Evolutionary conservation across 2,888 invertebrate species (phyloP), one percentile per base, ranked within the genome.

Genomic region (Monochamus alternatus): DNA sequence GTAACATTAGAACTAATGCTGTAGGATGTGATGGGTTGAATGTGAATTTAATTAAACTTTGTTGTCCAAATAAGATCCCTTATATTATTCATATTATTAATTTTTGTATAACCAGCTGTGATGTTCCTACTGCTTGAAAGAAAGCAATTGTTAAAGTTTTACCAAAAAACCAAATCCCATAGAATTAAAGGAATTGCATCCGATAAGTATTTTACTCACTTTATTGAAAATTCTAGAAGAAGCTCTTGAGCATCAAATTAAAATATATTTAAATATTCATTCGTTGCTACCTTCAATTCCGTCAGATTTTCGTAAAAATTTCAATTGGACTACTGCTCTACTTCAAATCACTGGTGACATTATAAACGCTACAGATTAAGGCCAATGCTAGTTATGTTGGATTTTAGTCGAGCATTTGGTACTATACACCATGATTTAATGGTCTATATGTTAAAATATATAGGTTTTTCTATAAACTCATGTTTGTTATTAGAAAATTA

Each of bases 401-500:
- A 72, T 63, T 72, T 51, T 64, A 72, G 8, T 72, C 43, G 63
- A 22, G 52, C 58, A 43, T 60, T 55, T 62, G 70, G 9, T 62
- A 58, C 43, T 32, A 68, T 68, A 55, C 31, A 55, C 55, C 47
- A 55, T 68, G 55, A 31, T 30, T 55, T 68, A 58, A 55, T 68
- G 30, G 12, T 32, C 58, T 58, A 59, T 58, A 22, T 22, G 22
- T 22, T 22, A 22, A 22, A 22, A 22, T 22, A 22, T 22, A 22
- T 22, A 22, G 22, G 22, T 22, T 22, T 22, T 22, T 22, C 22
- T 22, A 22, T 22, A 22, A 22, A 22, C 22, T 22, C 1, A 22
- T 22, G 22, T 22, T 22, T 22, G 22, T 22, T 22, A 22, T 22
- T 22, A 22, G 22, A 22, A 22, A 22, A 22, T 22, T 22, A 22